phyloP scores from a whole-genome alignment of 2,797 vertebrate genomes.

The Anguilla pacifica region DNA sequence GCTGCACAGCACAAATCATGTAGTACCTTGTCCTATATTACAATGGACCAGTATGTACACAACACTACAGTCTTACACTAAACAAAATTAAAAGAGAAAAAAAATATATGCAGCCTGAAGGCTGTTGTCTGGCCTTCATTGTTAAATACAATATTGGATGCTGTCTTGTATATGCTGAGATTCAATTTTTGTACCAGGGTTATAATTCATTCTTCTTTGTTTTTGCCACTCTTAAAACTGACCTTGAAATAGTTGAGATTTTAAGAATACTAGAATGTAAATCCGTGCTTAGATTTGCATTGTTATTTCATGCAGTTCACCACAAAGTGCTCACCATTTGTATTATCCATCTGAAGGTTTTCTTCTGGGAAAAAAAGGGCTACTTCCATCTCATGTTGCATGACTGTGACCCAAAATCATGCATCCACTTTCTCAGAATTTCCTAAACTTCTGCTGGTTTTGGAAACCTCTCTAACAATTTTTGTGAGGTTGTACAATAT shows the following conservation, averaged over 20 bases:
- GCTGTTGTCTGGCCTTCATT: not conserved
- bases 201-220: slow-evolving; percentile 4
- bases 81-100: not conserved
- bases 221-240: slow-evolving; percentile 20
- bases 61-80: slow-evolving; percentile 1
- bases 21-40: not conserved
- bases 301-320: not conserved
- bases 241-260: slow-evolving; percentile 17
- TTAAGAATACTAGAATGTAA: slow-evolving; percentile 2
- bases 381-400: slow-evolving; percentile 3
- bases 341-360: slow-evolving; percentile 14
- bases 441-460: slow-evolving; percentile 41
- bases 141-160: not conserved
- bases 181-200: not conserved
- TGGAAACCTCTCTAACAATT: slow-evolving; percentile 6
- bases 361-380: not conserved
- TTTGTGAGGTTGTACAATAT: not conserved
- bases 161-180: not conserved
- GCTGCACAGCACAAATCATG: not conserved
- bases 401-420: slow-evolving; percentile 18
- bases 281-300: not conserved
- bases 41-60: not conserved
- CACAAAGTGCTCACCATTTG: slow-evolving; percentile 6
- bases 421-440: slow-evolving; percentile 26
- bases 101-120: not conserved